Evolutionary conservation across 1,140 invertebrate genomes (phyloP), one percentile per base, ranked within the genome.

Genomic region (Zaprionus vittiger): DNA sequence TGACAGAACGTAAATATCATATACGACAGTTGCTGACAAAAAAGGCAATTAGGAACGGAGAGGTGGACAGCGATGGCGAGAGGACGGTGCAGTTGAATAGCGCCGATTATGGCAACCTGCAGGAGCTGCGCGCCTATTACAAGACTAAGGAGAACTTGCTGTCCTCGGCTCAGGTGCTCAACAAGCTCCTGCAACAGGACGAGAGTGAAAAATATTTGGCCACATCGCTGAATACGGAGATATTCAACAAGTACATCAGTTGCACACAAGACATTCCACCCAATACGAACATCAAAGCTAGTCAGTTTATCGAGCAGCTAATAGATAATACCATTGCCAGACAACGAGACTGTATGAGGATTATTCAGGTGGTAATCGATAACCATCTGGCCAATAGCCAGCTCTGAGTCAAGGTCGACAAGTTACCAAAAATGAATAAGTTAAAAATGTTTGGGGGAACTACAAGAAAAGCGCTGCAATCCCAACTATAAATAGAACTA

Each of bases 221-320:
- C 74, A 92, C 85, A n/a, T 92, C 91, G 0, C 47, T 92, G 31
- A 92, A 92, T 44, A 85, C 91, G 44, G 91, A 91, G 31, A 92
- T 92, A 26, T 92, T 90, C 15, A 92, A 92, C 67, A 92, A 87
- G 54, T 92, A 92, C 77, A 91, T 92, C 62, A 91, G 85, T 55
- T 92, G 91, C 71, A 92, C 91, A 0, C 91, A 92, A 71, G 89
- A 92, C 31, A 91, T 92, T 60, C 91, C 91, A 38, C 89, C 89
- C 57, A 92, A 87, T 60, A 91, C 91, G 24, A 87, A 80, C 34
- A 90, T 91, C 7, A 84, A 84, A 26, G 77, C 89, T 6, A 92
- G 83, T n/a, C 79, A 84, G 67, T 92, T 92, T 63, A 92, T 92
- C 15, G 89, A 92, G 44, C 77, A 92, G 41, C 61, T 92, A n/a